Evolutionary conservation across 2,113 vertebrate genomes (phyloP).

Genomic region (Carettochelys insculpta): DNA sequence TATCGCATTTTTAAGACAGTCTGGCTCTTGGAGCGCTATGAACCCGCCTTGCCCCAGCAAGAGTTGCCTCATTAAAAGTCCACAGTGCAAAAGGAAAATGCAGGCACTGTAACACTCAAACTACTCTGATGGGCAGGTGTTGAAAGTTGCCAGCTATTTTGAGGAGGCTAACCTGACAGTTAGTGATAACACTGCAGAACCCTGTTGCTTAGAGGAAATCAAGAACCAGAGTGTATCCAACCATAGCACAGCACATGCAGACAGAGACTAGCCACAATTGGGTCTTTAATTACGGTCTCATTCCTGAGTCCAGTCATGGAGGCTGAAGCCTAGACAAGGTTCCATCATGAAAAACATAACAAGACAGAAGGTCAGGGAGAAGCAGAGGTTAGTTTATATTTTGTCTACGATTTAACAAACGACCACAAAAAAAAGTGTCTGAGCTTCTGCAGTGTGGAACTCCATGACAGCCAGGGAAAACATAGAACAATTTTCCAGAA

Average conservation of each 20-base stretch:
- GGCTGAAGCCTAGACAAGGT: not conserved
- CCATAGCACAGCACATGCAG: not conserved
- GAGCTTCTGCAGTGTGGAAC: conserved; percentile 62
- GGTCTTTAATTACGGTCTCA: not conserved
- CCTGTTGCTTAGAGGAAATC: not conserved
- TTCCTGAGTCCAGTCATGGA: not conserved
- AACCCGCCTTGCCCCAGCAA: not conserved
- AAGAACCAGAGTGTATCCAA: not conserved
- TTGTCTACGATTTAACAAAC: conserved; percentile 40
- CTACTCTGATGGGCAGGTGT: not conserved
- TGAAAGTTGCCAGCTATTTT: not conserved
- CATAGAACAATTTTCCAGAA: conserved; percentile 75
- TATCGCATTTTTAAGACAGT: not conserved
- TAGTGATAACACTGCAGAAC: not conserved
- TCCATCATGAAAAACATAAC: not conserved
- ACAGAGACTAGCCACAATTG: not conserved
- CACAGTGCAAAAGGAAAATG: not conserved
- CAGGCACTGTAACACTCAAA: not conserved
- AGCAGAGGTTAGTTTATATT: conserved; percentile 19
- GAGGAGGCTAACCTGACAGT: not conserved
- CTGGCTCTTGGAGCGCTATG: not conserved
- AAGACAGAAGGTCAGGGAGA: not conserved
- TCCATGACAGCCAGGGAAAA: conserved; percentile 73
- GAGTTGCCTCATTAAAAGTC: not conserved
- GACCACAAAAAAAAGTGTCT: conserved; percentile 66